Evolutionary conservation across 1,140 invertebrate species (phyloP).

Genomic region (Philopotamus ludificatus): DNA sequence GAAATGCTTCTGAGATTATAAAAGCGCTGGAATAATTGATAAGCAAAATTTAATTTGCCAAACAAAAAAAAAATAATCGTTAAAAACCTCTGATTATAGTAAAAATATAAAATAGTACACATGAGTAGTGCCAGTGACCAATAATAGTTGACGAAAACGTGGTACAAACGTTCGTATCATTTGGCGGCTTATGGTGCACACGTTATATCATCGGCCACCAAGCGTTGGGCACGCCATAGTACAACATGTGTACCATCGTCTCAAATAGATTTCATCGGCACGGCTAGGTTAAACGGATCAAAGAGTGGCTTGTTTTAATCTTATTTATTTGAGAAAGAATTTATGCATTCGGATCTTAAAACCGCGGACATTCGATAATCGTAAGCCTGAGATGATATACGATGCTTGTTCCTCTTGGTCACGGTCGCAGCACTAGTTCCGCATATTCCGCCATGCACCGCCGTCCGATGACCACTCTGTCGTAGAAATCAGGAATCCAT

Average conservation of each 20-base stretch:
- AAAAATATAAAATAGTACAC: no score
- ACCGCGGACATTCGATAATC: background rate
- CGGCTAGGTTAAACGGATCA: background rate
- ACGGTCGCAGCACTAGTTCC: background rate
- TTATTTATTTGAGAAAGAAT: background rate
- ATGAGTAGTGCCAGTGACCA: no score
- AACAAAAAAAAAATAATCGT: no score
- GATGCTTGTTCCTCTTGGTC: background rate
- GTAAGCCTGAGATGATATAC: background rate
- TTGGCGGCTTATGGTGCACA: no score
- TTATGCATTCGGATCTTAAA: background rate
- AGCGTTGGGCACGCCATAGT: background rate
- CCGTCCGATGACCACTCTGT: background rate
- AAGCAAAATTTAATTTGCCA: no score
- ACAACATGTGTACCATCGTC: background rate
- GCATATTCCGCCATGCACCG: constrained; percentile 1
- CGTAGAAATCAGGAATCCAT: background rate
- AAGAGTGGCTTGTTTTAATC: no score
- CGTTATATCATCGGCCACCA: no score
- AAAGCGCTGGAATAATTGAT: no score
- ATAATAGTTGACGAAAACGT: no score
- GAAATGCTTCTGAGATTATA: no score
- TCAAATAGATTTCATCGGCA: background rate
- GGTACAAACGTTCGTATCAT: no score
- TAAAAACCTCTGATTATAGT: no score